A percentile compares a stretch with the other conserved stretches of the same genome.
These are phyloP conservation scores for Hydrocynus forskahlii DNA, from an alignment of 2,797 vertebrate species.

Conservation along the genomic window DNA sequence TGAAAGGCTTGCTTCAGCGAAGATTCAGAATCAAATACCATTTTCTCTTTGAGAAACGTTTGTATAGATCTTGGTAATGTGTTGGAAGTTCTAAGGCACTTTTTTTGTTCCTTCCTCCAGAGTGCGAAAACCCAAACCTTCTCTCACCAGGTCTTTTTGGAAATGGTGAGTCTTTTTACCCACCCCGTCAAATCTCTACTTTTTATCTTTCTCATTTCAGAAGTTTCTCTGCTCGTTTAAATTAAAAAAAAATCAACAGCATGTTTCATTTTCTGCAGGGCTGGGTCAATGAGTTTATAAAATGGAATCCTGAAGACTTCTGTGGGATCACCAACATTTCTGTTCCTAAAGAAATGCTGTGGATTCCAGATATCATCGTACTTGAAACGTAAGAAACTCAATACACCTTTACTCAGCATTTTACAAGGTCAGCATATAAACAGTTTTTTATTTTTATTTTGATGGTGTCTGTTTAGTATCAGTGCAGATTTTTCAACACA, in stretches of 20 bases:
- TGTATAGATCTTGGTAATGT: neutral
- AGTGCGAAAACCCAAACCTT: slow-evolving; percentile 69
- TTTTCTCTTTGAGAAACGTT: neutral
- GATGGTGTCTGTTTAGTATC: slow-evolving; percentile 23
- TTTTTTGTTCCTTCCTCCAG: slow-evolving; percentile 52
- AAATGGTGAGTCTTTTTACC: slow-evolving; percentile 34
- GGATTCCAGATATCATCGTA: slow-evolving; percentile 38
- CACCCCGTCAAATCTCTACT: no score
- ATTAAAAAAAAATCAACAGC: neutral
- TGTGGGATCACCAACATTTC: slow-evolving; percentile 11
- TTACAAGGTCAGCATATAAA: neutral
- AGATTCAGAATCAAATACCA: no score
- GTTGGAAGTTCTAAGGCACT: neutral
- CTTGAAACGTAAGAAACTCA: slow-evolving; percentile 31
- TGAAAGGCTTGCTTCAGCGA: neutral
- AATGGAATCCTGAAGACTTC: slow-evolving; percentile 42
- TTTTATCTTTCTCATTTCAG: no score
- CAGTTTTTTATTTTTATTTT: neutral
- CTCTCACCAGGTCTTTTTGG: slow-evolving; percentile 52
- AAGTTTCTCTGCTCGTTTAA: neutral
- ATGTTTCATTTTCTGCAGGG: slow-evolving; percentile 7
- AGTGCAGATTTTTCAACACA: slow-evolving; percentile 18
- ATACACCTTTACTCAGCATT: neutral
- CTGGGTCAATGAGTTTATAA: slow-evolving; percentile 18
- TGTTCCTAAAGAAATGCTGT: slow-evolving; percentile 35